Evolutionary conservation across 2,113 vertebrate species (phyloP), one percentile per base, ranked within the genome.

Genomic region (Apodemus sylvaticus): DNA sequence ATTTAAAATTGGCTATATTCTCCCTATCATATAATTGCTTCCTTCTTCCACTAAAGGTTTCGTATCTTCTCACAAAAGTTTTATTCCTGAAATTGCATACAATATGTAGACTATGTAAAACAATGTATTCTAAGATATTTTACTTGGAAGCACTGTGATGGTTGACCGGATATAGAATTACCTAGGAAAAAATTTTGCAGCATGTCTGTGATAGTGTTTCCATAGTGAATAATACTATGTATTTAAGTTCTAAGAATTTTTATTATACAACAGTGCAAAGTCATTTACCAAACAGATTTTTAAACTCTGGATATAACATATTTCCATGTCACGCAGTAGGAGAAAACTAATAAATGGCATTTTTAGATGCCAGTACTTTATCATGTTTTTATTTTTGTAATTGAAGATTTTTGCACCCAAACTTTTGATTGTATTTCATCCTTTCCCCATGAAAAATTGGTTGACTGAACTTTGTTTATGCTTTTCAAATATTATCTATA

Each of bases 281-380:
- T 78, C 26, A 29, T 81, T 89, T 81, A 86, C 34, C 64, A 36
- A 53, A 71, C 12, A 26, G 19, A 31, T 81, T n/a, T 71, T 71
- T 42, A 73, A 58, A 70, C 74, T n/a, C 20, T 83, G 14, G 11
- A 76, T 70, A 93, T 66, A 94, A 89, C 53, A 66, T 14, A 86
- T 66, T 36, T 2, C 91, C 16, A 66, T 64, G 55, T 77, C 0
- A 94, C 22, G 34, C 83, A 94, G 64, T 11, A 86, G 3, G 90
- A 83, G 34, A 19, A 93, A 93, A 89, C 13, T 73, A 95, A 93
- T n/a, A 71, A 51, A 90, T 51, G 16, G 14, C 26, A 92, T 34
- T 17, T 73, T 78, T 87, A 6, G 36, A 13, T 42, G n/a, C 1
- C 68, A 7, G 31, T 24, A 62, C 16, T 19, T 71, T 58, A 86